These are phyloP conservation scores for Dolichotis patagonum DNA, from an alignment of 2,113 vertebrate species.

Conservation along the genomic window DNA sequence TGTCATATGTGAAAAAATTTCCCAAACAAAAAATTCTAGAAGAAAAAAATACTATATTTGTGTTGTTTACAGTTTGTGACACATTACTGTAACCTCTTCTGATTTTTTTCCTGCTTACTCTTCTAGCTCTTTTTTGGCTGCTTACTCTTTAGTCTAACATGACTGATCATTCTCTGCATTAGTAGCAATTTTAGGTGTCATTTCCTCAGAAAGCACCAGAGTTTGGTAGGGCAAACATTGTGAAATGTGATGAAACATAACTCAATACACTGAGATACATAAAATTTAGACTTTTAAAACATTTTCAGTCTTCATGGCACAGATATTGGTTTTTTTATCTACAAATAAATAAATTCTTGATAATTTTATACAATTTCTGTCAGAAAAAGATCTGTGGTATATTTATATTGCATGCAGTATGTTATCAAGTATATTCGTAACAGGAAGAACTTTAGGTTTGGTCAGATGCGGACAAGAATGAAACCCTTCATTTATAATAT, in stretches of 20 bases:
- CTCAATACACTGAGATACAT: neutral
- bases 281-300: neutral
- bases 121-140: neutral
- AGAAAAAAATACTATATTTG: neutral
- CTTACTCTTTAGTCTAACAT: neutral
- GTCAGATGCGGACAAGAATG: neutral
- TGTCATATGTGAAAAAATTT: neutral
- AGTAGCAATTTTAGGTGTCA: neutral
- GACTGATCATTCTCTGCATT: neutral
- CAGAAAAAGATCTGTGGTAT: neutral
- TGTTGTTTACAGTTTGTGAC: neutral
- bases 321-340: neutral
- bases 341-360: neutral
- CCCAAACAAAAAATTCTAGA: neutral
- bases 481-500: neutral
- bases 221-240: neutral
- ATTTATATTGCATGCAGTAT: neutral
- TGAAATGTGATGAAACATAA: neutral
- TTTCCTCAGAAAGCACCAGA: neutral
- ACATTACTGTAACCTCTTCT: neutral
- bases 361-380: neutral
- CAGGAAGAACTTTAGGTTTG: neutral
- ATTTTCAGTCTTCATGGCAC: neutral
- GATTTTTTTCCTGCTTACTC: neutral
- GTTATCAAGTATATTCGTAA: neutral